Percentiles rank a stretch among this genome's conserved stretches.
Conservation (phyloP, 2,797 vertebrate species). For the Decapterus maruadsi region DNA sequence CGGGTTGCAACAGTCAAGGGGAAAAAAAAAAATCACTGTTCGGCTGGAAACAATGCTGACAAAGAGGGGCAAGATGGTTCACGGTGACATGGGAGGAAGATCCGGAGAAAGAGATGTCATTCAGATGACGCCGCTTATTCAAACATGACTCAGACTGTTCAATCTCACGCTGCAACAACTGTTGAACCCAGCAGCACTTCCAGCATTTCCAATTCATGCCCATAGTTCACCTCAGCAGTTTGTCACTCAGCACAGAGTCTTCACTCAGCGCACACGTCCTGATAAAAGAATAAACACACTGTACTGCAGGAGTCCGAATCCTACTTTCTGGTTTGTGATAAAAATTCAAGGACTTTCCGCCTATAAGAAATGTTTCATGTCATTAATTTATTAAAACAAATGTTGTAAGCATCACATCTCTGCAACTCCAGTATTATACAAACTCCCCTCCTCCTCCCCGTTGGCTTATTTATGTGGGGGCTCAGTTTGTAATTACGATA, state of each 20-base stretch:
- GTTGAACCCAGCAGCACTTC: slow-evolving; percentile 4
- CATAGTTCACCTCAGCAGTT: slow-evolving; percentile 17
- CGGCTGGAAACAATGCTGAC: slow-evolving; percentile 3
- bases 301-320: neutral
- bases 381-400: neutral
- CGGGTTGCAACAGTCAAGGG: neutral
- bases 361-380: neutral
- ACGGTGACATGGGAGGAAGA: slow-evolving; percentile 3
- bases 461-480: slow-evolving; percentile 25
- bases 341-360: neutral
- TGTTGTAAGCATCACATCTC: neutral
- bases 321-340: neutral
- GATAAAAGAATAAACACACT: slow-evolving; percentile 15
- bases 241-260: slow-evolving; percentile 18
- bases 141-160: neutral
- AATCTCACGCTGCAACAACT: neutral
- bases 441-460: slow-evolving; percentile 10
- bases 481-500: slow-evolving; percentile 46
- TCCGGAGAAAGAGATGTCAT: slow-evolving; percentile 14
- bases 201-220: slow-evolving; percentile 5
- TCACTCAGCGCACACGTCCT: slow-evolving; percentile 20
- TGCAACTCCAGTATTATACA: slow-evolving; percentile 7
- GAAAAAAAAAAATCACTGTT: neutral
- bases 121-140: slow-evolving; percentile 1
- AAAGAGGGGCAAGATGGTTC: neutral